Evolutionary conservation across 2,113 vertebrate genomes (phyloP), one percentile per base, ranked within the genome.

Genomic region (Chionodraco myersi): DNA sequence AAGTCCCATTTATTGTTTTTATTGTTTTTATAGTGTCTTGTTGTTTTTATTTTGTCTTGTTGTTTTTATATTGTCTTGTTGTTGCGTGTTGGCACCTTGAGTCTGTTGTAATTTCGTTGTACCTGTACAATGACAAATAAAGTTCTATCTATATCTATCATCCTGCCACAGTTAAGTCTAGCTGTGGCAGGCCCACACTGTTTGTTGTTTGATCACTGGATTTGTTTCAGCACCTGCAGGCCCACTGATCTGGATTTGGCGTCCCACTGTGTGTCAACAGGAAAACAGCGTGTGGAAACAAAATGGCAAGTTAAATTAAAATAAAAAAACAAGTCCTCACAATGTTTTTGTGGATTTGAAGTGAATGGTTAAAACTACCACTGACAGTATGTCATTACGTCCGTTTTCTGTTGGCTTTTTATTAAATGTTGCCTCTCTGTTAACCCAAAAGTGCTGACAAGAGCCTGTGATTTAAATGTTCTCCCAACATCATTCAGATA

Each of bases 201-300:
- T 66, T 69, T 30, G 21, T 16, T 1, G 49, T 72, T 49, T 67
- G 52, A 77, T 80, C 63, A 26, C 53, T 74, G 72, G 53, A 47
- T 71, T 78, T 52, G 58, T 69, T 78, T 75, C 61, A 67, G 61
- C 52, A 77, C 65, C 73, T 81, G 54, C 74, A 45, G 52, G 30
- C 30, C 44, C 36, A 21, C 16, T 0, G 1, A 41, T 57, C 41
- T 53, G 71, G 44, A 44, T 15, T 57, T 45, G 65, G 44, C 51
- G 63, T 76, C 66, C 51, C 44, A 45, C 36, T 36, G 44, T 62
- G 2, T 71, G 60, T 52, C 54, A 16, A 34, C 71, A 59, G 59
- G 47, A 72, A 13, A 7, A 34, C 30, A 11, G 36, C 12, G 1
- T 54, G 14, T 49, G 56, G 36, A 60, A 72, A 44, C 26, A 36